phyloP scores from a whole-genome alignment of 2,888 invertebrate genomes.

The Cheilosia urbana region DNA sequence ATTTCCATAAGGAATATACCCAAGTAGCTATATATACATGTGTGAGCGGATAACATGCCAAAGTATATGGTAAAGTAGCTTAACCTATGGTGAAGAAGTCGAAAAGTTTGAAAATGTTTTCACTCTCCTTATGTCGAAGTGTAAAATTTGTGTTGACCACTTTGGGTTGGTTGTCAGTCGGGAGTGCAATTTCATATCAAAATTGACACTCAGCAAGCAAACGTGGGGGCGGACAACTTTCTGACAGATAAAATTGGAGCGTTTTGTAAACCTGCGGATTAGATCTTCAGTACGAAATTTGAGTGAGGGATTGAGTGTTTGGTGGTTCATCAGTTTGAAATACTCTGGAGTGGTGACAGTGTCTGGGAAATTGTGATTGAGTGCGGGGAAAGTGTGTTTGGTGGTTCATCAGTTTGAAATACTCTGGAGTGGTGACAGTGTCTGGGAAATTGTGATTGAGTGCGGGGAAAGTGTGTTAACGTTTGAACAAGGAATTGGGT shows the following conservation, averaged over 20 bases:
- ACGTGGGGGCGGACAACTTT: background rate
- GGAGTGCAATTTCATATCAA: background rate
- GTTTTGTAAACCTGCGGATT: constrained; percentile 33
- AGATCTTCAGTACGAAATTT: constrained; percentile 31
- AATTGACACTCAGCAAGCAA: background rate
- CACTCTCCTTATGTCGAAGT: constrained; percentile 8
- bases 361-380: background rate
- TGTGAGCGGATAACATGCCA: constrained; percentile 4
- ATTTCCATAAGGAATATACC: constrained; percentile 1
- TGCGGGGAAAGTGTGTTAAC: no score
- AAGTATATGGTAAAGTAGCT: constrained; percentile 16
- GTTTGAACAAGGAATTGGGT: no score
- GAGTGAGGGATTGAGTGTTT: background rate
- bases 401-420: constrained; percentile 8
- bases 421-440: background rate
- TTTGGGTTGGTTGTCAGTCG: constrained; percentile 1
- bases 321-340: constrained; percentile 6
- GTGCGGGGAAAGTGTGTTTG: background rate
- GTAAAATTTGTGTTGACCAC: constrained; percentile 36
- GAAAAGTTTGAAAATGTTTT: constrained; percentile 5
- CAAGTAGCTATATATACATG: background rate
- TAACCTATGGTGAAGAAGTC: constrained; percentile 10
- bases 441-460: background rate
- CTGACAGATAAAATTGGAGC: constrained; percentile 25
- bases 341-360: background rate